phyloP scores from a whole-genome alignment of 2,797 vertebrate species.

The Merluccius polli region DNA sequence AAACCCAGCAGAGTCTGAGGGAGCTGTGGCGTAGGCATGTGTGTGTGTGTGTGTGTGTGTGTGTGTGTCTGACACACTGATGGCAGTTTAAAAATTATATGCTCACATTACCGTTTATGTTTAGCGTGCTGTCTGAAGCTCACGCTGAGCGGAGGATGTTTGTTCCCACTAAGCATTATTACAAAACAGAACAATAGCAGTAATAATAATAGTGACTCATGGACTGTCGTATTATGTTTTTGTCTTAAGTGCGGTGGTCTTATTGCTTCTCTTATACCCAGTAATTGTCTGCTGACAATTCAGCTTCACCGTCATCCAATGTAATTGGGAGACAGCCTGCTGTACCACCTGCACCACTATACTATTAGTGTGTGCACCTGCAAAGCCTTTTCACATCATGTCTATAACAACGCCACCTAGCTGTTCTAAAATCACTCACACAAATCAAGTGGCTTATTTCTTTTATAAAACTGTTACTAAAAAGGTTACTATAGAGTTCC shows the following conservation, averaged over 20 bases:
- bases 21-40: constrained; percentile 11
- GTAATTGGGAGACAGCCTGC: background rate
- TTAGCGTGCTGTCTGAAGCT: background rate
- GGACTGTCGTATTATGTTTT: background rate
- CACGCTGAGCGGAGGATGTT: background rate
- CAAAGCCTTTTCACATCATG: too few species aligned
- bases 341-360: background rate
- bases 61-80: background rate
- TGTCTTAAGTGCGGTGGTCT: too few species aligned
- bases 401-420: too few species aligned
- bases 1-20: constrained; percentile 40
- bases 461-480: too few species aligned
- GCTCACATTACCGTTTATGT: background rate
- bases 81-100: background rate
- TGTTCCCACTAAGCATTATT: background rate
- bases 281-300: background rate
- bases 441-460: too few species aligned
- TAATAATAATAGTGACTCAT: background rate
- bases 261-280: background rate
- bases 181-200: constrained; percentile 2
- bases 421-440: too few species aligned
- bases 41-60: constrained; percentile 2
- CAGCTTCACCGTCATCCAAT: background rate
- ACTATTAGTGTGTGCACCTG: background rate
- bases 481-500: too few species aligned